Evolutionary conservation across 1,140 invertebrate genomes (phyloP), one percentile per base, ranked within the genome.

Genomic region (Pseudomyrmex sp.): DNA sequence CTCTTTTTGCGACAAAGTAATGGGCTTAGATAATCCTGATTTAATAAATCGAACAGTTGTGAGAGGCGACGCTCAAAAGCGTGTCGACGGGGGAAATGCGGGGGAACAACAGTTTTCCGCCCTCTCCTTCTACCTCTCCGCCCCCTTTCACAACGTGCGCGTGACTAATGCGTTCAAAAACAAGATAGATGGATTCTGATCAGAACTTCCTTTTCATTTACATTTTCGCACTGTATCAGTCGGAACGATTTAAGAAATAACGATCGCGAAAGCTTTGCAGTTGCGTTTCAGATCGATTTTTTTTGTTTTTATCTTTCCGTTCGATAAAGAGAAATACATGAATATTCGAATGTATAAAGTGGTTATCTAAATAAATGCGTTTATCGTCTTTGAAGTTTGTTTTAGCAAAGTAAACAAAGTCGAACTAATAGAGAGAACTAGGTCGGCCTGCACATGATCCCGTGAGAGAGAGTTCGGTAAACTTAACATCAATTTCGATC

Each of bases 11-110:
- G 91, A 92, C 92, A 93, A 92, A 92, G 91, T 92, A 91, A 91
- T 91, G 90, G 92, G 92, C 92, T 94, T 92, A 92, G 92, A 94
- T 94, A 94, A 94, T 94, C 93, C 93, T 92, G 93, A 94, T 94
- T 94, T 94, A 94, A 94, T 94, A 94, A 94, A 94, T 94, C 93
- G 93, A 94, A 94, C 94, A 94, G 93, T 94, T 94, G 93, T 91
- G 92, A 90, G 88, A 76, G 35, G 5, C 83, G 65, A 83, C 74
- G 80, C 80, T 35, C 76, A 66, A 35, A 35, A 35, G 46, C 54
- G 23, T 48, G 46, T 2, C 15, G 66, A 50, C 62, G 85, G 87
- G 89, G 86, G 62, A 65, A 59, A 23, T 44, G 35, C 13, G 48
- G 76, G 77, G 52, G 54, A 35, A 48, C 52, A 18, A 79, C 58